Evolutionary conservation across 1,140 invertebrate species (phyloP), one percentile per base, ranked within the genome.

Genomic region (Caerostris darwini): DNA sequence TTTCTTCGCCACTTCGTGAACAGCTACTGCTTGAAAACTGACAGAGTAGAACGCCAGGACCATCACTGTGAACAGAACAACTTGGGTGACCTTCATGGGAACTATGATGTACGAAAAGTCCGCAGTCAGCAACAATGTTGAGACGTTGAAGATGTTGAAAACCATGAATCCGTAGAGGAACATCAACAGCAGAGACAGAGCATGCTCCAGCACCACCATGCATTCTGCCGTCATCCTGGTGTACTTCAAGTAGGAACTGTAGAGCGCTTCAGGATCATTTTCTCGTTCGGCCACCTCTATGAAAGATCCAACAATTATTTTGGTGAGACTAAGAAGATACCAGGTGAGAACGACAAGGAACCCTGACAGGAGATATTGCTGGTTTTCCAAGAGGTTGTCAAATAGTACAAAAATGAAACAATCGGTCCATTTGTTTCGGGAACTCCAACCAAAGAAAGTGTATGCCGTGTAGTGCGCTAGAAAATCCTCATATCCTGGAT

Each of bases 381-480:
- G 90, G 14, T n/a, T 85, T 17, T 67, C 54, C 5, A 57, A 3
- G 3, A 83, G 50, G 14, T 12, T 4, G 59, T 92, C 90, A 3
- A 67, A 5, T 7, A 50, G 17, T 8, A 92, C 14, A 53, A 85
- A 7, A 5, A 67, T 10, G 7, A 85, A 19, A 12, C 82, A 92
- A 14, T 57, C 56, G 8, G n/a, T 12, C 59, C 81, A 67, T 67
- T 85, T 53, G 7, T 67, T 64, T 85, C 69, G 8, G 5, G 82
- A 10, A 12, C 81, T 92, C 90, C 81, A 92, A 14, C 90, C 90
- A 14, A 67, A 67, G 6, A 64, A 92, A 14, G 56, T 67, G 19
- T 85, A 58, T 12, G 8, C 61, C 14, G 57, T 71, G n/a, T 34
- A 91, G 17, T 61, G 10, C 53, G 34, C 19, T n/a, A 91, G 34